Evolutionary conservation across 2,888 invertebrate species (phyloP), one percentile per base, ranked within the genome.

Genomic region (Hydrotaea diabolus): DNA sequence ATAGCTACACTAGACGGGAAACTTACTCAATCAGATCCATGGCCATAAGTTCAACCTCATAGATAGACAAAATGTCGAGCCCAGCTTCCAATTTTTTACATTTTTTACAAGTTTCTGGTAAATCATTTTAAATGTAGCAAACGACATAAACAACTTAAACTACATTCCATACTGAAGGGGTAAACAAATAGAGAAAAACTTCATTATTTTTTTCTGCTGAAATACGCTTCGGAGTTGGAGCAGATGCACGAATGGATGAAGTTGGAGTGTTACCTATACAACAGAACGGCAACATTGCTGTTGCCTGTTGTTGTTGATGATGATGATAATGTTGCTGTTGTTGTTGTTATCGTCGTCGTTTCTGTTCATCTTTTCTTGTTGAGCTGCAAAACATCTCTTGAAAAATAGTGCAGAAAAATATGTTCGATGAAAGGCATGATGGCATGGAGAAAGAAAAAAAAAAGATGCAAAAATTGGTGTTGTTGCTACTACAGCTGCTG

Each of bases 241-340:
- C n/a, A n/a, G 80, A 72, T 76, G 23, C 1, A 17, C 11, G 64
- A 9, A 36, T 46, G 69, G 21, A 21, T 46, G 69, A 15, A 15
- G 31, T 4, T 39, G 62, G 46, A 26, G 69, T 59, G 36, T 76
- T 73, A 75, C 83, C 13, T 13, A 4, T 69, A 77, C 73, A 71
- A 46, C 75, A 62, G 31, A 23, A 74, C n/a, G 36, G 46, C 39
- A 39, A 39, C 39, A 39, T 39, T 66, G 81, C 77, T 59, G 80
- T 77, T 75, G 87, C 84, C 88, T 85, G 87, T 86, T 86, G 88
- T 86, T 86, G 87, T 86, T 89, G 88, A 86, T 89, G 72, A 15
- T 53, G 46, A 39, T 59, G n/a, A n/a, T n/a, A n/a, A 49, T 64
- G 17, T 13, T 59, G 55, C 19, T 74, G 59, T 75, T 49, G 75